Evolutionary conservation across 2,888 invertebrate species (phyloP).

Genomic region (Tachina fera): DNA sequence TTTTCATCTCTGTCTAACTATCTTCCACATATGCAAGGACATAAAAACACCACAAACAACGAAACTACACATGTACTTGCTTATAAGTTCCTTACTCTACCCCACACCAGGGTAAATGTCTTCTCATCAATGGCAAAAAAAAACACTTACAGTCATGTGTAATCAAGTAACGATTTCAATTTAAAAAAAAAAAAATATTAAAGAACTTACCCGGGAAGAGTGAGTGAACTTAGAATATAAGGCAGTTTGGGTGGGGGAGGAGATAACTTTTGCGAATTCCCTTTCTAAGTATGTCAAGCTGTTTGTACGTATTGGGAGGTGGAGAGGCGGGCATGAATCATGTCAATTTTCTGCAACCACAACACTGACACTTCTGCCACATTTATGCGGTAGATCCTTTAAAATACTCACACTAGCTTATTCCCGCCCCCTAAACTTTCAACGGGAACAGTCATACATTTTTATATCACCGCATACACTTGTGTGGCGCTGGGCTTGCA

Average conservation of each 20-base stretch:
- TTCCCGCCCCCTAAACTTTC: neutral
- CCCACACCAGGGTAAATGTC: constrained; percentile 1
- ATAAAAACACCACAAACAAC: neutral
- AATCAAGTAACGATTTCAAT: constrained; percentile 68
- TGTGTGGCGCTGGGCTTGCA: neutral
- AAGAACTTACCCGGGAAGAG: constrained; percentile 13
- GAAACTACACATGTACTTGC: neutral
- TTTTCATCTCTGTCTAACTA: constrained; percentile 28
- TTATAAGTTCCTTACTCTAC: neutral
- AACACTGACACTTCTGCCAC: constrained; percentile 62
- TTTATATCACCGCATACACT: neutral
- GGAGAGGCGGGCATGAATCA: constrained; percentile 34
- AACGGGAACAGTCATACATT: neutral
- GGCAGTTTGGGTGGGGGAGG: neutral
- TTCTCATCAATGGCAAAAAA: constrained; percentile 14
- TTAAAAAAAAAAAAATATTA: constrained; percentile 62
- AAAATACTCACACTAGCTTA: constrained; percentile 23
- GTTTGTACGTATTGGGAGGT: neutral
- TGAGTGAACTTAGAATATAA: neutral
- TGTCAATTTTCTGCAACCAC: constrained; percentile 61
- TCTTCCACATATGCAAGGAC: neutral
- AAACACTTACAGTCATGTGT: constrained; percentile 40
- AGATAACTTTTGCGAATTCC: neutral
- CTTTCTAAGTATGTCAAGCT: constrained; percentile 12
- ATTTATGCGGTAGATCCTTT: constrained; percentile 58